Conservation (phyloP, 2,113 vertebrate species). For the Cyanistes caeruleus region DNA sequence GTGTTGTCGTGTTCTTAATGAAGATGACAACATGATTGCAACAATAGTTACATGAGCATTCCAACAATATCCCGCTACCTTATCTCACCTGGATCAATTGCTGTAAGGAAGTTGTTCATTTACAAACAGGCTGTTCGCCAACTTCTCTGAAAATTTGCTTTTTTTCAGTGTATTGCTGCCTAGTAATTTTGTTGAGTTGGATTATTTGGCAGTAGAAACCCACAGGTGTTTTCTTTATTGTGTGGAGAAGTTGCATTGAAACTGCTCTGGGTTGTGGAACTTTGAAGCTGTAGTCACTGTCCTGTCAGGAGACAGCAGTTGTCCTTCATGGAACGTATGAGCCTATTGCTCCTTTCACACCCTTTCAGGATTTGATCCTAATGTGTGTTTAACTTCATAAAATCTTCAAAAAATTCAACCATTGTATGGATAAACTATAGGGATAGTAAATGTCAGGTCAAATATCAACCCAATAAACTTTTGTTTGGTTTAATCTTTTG, state of each 20-base stretch:
- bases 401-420: neutral
- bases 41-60: rapidly evolving
- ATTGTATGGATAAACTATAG: neutral
- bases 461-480: neutral
- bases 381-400: neutral
- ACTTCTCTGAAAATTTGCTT: neutral
- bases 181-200: neutral
- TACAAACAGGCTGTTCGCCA: neutral
- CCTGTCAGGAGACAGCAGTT: neutral
- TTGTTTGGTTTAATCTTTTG: neutral
- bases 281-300: neutral
- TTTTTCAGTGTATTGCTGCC: neutral
- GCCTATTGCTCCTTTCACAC: neutral
- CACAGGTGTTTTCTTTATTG: rapidly evolving
- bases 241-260: neutral
- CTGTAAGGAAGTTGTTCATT: neutral
- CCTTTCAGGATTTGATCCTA: neutral
- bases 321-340: neutral
- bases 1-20: rapidly evolving
- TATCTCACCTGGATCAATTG: neutral
- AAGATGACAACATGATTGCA: neutral
- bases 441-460: neutral
- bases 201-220: neutral
- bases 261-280: neutral
- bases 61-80: neutral